Conservation (phyloP, 1,140 invertebrate genomes). For the Scaptodrosophila lebanonensis region DNA sequence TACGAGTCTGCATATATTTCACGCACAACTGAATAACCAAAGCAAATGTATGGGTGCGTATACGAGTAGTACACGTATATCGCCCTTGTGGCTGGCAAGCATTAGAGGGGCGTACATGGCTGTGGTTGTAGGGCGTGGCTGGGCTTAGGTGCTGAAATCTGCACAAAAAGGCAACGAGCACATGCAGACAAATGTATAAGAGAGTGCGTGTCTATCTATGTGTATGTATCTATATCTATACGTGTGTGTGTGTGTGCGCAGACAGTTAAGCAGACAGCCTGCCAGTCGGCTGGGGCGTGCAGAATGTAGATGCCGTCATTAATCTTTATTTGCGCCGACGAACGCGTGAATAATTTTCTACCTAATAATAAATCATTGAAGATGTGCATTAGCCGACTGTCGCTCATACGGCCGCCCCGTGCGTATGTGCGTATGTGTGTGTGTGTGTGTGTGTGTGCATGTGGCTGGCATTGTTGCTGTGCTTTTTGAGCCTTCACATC, state of each 20-base stretch:
- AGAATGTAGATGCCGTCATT: conserved; percentile 68
- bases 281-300: conserved; percentile 59
- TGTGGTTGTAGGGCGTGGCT: conserved; percentile 3
- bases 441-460: conserved; percentile 5
- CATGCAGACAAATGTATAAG: neutral
- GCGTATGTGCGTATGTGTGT: conserved; percentile 6
- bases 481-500: conserved; percentile 28
- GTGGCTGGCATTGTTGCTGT: conserved; percentile 1
- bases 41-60: conserved; percentile 12
- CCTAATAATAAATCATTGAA: conserved; percentile 75
- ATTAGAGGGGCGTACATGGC: no score
- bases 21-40: conserved; percentile 64
- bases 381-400: conserved; percentile 63
- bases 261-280: conserved; percentile 68
- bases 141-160: conserved; percentile 59
- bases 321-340: conserved; percentile 67
- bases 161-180: conserved; percentile 44
- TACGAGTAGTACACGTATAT: neutral
- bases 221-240: neutral
- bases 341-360: conserved; percentile 71
- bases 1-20: conserved; percentile 67
- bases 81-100: no score
- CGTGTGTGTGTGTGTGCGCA: conserved; percentile 1
- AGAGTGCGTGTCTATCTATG: no score
- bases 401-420: conserved; percentile 10